Evolutionary conservation across 2,888 invertebrate species (phyloP).

Genomic region (Lutraria lutraria): DNA sequence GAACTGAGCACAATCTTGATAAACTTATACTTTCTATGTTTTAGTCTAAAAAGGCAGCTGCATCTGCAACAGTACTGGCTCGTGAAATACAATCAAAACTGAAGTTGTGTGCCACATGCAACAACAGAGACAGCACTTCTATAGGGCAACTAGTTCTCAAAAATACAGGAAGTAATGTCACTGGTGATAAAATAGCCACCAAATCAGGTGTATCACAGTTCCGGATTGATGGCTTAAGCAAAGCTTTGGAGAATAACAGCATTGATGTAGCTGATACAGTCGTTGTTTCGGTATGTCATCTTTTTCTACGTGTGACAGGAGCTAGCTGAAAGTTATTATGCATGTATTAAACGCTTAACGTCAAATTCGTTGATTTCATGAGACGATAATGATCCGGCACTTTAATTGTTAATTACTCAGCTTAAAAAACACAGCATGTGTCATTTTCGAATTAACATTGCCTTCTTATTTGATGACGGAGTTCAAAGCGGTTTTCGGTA

Average conservation of each 20-base stretch:
- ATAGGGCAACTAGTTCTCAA: conserved; percentile 42
- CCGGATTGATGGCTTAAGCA: not conserved
- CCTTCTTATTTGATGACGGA: too few species aligned
- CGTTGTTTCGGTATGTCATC: not conserved
- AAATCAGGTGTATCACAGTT: not conserved
- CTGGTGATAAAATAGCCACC: not conserved
- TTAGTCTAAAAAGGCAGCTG: conserved; percentile 38
- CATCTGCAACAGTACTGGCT: conserved; percentile 32
- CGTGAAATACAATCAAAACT: conserved; percentile 27
- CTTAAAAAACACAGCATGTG: too few species aligned
- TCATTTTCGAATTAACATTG: too few species aligned
- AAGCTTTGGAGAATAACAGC: not conserved
- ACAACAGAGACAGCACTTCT: conserved; percentile 33
- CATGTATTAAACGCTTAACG: too few species aligned
- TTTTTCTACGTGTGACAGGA: too few species aligned
- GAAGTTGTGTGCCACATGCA: conserved; percentile 38
- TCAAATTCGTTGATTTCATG: too few species aligned
- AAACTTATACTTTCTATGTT: not conserved
- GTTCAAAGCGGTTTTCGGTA: too few species aligned
- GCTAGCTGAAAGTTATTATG: too few species aligned
- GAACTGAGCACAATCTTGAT: too few species aligned
- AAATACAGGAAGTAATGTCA: not conserved
- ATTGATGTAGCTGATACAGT: not conserved
- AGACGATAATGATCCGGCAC: too few species aligned
- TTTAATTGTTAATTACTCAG: too few species aligned